These are phyloP conservation scores for Leptogaster cylindrica DNA, from an alignment of 2,888 invertebrate genomes.

Conservation along the genomic window DNA sequence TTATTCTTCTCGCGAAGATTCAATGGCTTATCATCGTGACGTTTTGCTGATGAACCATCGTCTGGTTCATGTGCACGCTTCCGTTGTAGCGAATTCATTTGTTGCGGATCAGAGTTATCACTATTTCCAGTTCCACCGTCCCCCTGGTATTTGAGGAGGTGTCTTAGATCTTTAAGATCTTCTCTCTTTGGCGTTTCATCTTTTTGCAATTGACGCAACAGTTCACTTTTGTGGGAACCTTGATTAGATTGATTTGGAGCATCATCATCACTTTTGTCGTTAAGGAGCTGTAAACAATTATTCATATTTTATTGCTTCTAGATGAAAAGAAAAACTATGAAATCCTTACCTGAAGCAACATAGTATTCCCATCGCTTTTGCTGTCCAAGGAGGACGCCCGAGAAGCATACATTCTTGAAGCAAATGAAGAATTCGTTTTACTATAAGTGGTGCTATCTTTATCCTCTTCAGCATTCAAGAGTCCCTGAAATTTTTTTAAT, in stretches of 20 bases:
- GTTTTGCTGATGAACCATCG: constrained; percentile 61
- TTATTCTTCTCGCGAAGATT: constrained; percentile 82
- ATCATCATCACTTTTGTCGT: constrained; percentile 82
- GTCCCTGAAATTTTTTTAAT: constrained; percentile 52
- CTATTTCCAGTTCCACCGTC: constrained; percentile 20
- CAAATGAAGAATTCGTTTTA: constrained; percentile 47
- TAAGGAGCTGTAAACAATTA: constrained; percentile 83
- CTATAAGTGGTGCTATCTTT: constrained; percentile 53
- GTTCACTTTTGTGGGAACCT: constrained; percentile 63
- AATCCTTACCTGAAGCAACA: constrained; percentile 73
- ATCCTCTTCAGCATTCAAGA: constrained; percentile 58
- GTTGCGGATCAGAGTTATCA: constrained; percentile 1
- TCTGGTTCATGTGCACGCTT: constrained; percentile 72
- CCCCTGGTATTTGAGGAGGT: constrained; percentile 53
- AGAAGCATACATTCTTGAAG: constrained; percentile 51
- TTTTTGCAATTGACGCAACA: constrained; percentile 65
- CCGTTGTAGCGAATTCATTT: constrained; percentile 52
- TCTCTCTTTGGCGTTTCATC: constrained; percentile 58
- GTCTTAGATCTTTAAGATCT: constrained; percentile 60
- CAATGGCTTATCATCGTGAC: constrained; percentile 64
- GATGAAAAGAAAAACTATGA: not conserved
- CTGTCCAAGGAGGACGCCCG: constrained; percentile 52
- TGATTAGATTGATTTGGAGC: constrained; percentile 65
- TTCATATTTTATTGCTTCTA: not conserved
- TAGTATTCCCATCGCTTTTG: constrained; percentile 65